Evolutionary conservation across 2,888 invertebrate genomes (phyloP), one percentile per base, ranked within the genome.

Genomic region (Melinaea menophilus): DNA sequence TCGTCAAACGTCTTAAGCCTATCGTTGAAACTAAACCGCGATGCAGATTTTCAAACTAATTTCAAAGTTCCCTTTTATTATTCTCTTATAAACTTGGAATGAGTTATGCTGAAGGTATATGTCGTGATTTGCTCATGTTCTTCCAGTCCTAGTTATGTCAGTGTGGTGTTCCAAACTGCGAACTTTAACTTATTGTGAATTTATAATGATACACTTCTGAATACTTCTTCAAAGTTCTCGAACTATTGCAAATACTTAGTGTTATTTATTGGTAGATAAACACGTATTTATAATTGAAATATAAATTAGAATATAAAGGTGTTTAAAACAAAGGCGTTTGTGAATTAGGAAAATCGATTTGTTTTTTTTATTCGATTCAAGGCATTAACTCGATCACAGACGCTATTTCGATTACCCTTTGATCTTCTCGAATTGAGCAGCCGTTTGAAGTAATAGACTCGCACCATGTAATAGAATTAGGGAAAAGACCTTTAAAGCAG

Each of bases 361-460:
- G 7, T 35, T 37, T 58, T 33, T n/a, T 13, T 51, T 51, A 58
- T 58, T 58, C 11, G 22, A 13, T 1, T 3, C 22, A 7, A 54
- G 13, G 31, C 9, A 59, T 35, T 22, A 51, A 48, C 59, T 48
- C 22, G 48, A 51, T 46, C 51, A 11, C n/a, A 48, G 76, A 76
- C 77, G 77, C 72, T 73, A 75, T 81, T 78, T 77, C 75, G 76
- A 79, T 79, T 80, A 80, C 79, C 77, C 79, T 81, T 81, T 82
- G 81, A 83, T 81, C 81, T 83, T 78, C 75, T 79, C 13, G 48
- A 51, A 51, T 31, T 22, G 51, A 51, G 51, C 74, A 72, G 69
- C 74, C 75, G 72, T 74, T 73, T 68, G 51, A 51, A 75, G 75
- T 75, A 73, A 75, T 72, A 73, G 74, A 76, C 73, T 78, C 76